Evolutionary conservation across 2,113 vertebrate species (phyloP).

Genomic region (Balaenoptera acutorostrata): DNA sequence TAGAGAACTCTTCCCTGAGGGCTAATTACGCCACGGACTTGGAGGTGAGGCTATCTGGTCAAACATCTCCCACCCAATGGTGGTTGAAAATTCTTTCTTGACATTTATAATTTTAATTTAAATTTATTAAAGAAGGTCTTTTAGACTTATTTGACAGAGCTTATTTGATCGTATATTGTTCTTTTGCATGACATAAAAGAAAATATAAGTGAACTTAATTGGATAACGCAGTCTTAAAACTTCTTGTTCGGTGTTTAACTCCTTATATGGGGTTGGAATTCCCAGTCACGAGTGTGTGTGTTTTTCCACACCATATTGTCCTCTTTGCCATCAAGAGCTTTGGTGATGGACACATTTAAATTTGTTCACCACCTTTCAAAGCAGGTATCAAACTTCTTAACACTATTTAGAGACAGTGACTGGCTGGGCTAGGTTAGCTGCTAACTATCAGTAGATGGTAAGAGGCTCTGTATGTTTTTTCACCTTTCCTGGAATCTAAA

Average conservation of each 20-base stretch:
- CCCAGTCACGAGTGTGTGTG: not conserved
- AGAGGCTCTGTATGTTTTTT: not conserved
- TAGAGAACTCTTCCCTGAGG: not conserved
- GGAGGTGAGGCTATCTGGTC: not conserved
- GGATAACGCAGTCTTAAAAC: not conserved
- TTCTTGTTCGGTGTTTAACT: not conserved
- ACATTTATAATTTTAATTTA: not conserved
- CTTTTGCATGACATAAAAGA: not conserved
- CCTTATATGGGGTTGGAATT: fast-evolving
- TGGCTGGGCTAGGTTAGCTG: not conserved
- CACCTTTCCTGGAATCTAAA: not conserved
- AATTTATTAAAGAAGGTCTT: not conserved
- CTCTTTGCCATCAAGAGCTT: not conserved
- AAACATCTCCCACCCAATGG: not conserved
- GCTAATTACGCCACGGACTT: not conserved
- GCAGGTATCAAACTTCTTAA: not conserved
- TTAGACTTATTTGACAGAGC: not conserved
- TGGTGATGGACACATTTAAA: not conserved
- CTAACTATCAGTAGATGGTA: not conserved
- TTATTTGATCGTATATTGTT: not conserved
- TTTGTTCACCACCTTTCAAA: not conserved
- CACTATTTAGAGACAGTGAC: not conserved
- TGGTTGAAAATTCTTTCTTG: not conserved
- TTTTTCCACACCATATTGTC: not conserved
- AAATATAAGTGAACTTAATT: not conserved